Evolutionary conservation across 2,797 vertebrate genomes (phyloP), one percentile per base, ranked within the genome.

Genomic region (Sebastes nivosus): DNA sequence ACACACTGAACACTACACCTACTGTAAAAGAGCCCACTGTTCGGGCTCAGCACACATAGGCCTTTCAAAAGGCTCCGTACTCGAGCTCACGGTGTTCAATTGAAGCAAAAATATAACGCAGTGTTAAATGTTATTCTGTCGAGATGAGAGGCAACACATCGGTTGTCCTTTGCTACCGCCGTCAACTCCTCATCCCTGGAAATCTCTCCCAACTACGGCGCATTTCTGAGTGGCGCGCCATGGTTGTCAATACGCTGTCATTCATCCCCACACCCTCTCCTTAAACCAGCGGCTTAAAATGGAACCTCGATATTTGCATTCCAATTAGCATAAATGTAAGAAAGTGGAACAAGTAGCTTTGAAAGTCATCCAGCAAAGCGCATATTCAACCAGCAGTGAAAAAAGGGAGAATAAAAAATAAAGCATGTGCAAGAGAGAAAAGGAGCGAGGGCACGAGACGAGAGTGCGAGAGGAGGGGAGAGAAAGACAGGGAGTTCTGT

Each of bases 311-410:
- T 87, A 95, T 96, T 95, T 95, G 94, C 94, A 94, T 95, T 94
- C 86, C 88, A 94, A 94, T 94, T 94, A 93, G 88, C 93, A 94
- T 95, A 95, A 95, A 95, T 90, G 90, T 92, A 92, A 91, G 90
- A 90, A 91, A 93, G 92, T 92, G 91, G 94, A 95, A 95, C 91
- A 93, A 95, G 93, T 87, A 77, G 90, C 93, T 94, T 94, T 96
- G 89, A 94, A 95, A 96, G 92, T 94, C 92, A 95, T 90, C 86
- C 92, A 93, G 94, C 91, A 90, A 92, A 92, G 80, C 89, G 75
- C 84, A 86, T 88, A 88, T 89, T 92, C 84, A 91, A 91, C 77
- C 83, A 89, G 82, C 69, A 76, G 72, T 58, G 52, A 8, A 70
- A 82, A 65, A 79, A 66, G 1, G 11, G 59, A 63, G 71, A 71